These are phyloP conservation scores for Cryptomyrus ogoouensis DNA, from an alignment of 2,113 vertebrate genomes.

Conservation along the genomic window DNA sequence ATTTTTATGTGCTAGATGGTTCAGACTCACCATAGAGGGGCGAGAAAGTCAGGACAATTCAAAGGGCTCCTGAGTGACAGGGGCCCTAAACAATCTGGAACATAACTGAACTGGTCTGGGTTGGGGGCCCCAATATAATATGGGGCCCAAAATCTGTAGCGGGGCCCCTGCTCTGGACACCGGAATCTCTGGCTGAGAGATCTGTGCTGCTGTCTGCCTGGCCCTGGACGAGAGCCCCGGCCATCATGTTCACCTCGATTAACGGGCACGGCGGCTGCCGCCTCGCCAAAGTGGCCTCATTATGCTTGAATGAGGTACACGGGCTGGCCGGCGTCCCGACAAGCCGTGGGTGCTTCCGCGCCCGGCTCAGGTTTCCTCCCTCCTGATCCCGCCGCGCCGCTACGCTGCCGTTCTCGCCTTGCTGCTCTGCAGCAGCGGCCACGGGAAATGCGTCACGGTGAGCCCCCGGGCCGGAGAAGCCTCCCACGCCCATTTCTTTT, in stretches of 20 bases:
- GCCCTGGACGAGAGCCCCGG: not conserved
- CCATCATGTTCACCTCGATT: not conserved
- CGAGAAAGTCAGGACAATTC: not conserved
- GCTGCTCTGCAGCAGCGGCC: not conserved
- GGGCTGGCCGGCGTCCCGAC: constrained; percentile 21
- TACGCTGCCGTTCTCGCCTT: not conserved
- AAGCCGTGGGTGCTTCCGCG: constrained; percentile 22
- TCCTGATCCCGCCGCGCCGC: not conserved
- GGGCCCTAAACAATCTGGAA: not conserved
- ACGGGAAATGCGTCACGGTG: not conserved
- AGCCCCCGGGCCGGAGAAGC: not conserved
- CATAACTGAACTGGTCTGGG: not conserved
- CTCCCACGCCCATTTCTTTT: not conserved
- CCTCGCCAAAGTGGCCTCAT: constrained; percentile 35
- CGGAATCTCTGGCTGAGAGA: constrained; percentile 12
- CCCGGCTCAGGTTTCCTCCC: constrained; percentile 17
- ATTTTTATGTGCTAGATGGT: not conserved
- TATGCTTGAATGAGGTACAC: constrained; percentile 41
- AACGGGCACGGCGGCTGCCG: not conserved
- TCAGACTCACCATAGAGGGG: not conserved
- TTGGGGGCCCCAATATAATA: not conserved
- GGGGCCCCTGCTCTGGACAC: not conserved
- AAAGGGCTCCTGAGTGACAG: not conserved
- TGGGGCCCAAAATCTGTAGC: not conserved
- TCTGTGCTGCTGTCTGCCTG: not conserved